A percentile compares a stretch with the other conserved stretches of the same genome.
phyloP scores from a whole-genome alignment of 1,140 invertebrate genomes.

The Parapsyche elsis region DNA sequence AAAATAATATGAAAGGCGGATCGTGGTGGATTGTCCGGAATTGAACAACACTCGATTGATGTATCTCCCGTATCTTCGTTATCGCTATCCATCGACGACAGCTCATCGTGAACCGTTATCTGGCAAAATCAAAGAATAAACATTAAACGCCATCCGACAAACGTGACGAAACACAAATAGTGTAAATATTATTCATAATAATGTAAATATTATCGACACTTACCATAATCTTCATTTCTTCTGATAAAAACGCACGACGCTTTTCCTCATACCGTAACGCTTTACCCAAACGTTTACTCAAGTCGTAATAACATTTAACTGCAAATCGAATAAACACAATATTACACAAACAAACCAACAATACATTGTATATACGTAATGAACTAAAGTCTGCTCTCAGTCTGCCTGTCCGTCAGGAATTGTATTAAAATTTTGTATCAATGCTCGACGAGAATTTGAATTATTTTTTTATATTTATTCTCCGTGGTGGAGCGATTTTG shows the following conservation, averaged over 20 bases:
- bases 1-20: constrained; percentile 82
- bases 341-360: neutral
- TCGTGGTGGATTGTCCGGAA: constrained; percentile 33
- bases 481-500: too few relatives aligned
- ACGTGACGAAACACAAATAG: neutral
- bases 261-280: constrained; percentile 92
- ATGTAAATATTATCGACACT: constrained; percentile 60
- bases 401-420: too few relatives aligned
- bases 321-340: constrained; percentile 45
- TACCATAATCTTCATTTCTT: constrained; percentile 91
- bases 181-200: constrained; percentile 32
- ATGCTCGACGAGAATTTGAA: too few relatives aligned
- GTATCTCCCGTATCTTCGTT: constrained; percentile 68
- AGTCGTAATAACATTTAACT: constrained; percentile 94
- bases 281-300: constrained; percentile 90
- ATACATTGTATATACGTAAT: neutral
- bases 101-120: constrained; percentile 73
- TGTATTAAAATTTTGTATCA: too few relatives aligned
- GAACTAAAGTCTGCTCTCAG: too few relatives aligned
- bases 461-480: too few relatives aligned
- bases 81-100: constrained; percentile 65
- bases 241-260: constrained; percentile 87
- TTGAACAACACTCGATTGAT: constrained; percentile 58
- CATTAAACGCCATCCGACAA: constrained; percentile 14
- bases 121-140: constrained; percentile 61